Base-by-base conservation (phyloP, 2,797 vertebrate species). In the Scolopax bukidnonensis region DNA sequence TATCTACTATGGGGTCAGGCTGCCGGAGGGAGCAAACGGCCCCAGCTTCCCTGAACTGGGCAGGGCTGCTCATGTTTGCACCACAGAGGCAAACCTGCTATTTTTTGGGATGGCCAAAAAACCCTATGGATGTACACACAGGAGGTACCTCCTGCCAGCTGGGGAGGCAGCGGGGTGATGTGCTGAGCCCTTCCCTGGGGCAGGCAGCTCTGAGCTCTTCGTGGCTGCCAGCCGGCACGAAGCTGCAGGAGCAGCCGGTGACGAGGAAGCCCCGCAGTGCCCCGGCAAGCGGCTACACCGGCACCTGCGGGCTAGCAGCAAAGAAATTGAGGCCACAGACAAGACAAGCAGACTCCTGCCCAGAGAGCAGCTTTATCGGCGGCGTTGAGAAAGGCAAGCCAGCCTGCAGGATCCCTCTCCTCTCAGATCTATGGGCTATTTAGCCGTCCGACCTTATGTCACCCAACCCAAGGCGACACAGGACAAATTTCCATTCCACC, bases 281-380 rank as follows among this genome's bases (percentile, higher is more conserved):
- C 67, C 81, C 75, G 11, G 89, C 86, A 83, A 89, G 90, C 0
- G 5, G 93, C 71, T 77, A 59, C 81, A 61, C 71, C 4, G 6
- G 79, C 85, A 79, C 79, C 92, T 85, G 93, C 4, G 0, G 90
- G 83, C 12, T 61, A 65, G 80, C 89, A 80, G 91, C 16, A 14
- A 54, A 63, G 80, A 54, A 92, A 93, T 78, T 4, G 80, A 86
- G 86, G 84, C 47, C 91, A 84, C 56, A 64, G 94, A 57, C n/a
- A 32, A 90, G 93, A 33, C 20, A 10, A 81, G 84, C 73, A 47
- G 93, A 30, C 80, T 84, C 86, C 91, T 90, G 93, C 84, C 84
- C 45, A 25, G 56, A 93, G 45, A 90, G 89, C 84, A 93, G 93
- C 80, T 56, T 48, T 89, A 24, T 83, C 0, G 4, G 61, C 15